phyloP scores from a whole-genome alignment of 2,888 invertebrate species.

The Clivina fossor region DNA sequence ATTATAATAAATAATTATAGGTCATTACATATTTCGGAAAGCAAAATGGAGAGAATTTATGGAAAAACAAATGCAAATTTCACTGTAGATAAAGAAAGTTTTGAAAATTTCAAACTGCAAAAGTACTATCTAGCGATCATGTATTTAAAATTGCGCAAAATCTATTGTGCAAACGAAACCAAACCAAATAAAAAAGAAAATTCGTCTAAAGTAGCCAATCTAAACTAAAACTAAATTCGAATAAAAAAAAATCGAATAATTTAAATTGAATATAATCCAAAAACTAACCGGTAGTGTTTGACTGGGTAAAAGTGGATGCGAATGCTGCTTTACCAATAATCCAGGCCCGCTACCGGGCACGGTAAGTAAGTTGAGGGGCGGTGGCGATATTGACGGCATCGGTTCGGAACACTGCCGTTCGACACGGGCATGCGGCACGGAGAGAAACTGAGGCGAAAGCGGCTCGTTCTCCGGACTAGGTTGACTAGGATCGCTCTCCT shows the following conservation, averaged over 20 bases:
- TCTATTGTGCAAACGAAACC: no score
- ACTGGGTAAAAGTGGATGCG: constrained; percentile 65
- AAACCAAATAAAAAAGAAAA: no score
- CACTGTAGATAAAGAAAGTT: no score
- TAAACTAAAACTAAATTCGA: constrained; percentile 13
- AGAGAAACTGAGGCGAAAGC: constrained; percentile 50
- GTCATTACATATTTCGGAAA: no score
- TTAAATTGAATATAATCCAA: constrained; percentile 16
- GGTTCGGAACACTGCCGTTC: constrained; percentile 64
- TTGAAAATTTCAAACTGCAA: no score
- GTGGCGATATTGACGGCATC: constrained; percentile 59
- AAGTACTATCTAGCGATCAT: no score
- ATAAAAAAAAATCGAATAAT: constrained; percentile 1
- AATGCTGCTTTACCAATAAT: constrained; percentile 66
- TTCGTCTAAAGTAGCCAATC: constrained; percentile 11
- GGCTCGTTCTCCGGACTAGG: constrained; percentile 52
- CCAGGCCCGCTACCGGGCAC: constrained; percentile 61
- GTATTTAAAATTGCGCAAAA: no score
- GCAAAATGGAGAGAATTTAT: no score
- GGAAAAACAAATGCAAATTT: no score
- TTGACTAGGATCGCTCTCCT: constrained; percentile 60
- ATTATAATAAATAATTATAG: no score
- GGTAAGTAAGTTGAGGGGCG: constrained; percentile 57
- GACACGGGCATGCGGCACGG: constrained; percentile 57
- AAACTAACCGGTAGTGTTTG: constrained; percentile 51